Percentiles rank a stretch among this genome's conserved stretches.
phyloP scores from a whole-genome alignment of 2,888 invertebrate genomes.

The Diplolepis rosae region DNA sequence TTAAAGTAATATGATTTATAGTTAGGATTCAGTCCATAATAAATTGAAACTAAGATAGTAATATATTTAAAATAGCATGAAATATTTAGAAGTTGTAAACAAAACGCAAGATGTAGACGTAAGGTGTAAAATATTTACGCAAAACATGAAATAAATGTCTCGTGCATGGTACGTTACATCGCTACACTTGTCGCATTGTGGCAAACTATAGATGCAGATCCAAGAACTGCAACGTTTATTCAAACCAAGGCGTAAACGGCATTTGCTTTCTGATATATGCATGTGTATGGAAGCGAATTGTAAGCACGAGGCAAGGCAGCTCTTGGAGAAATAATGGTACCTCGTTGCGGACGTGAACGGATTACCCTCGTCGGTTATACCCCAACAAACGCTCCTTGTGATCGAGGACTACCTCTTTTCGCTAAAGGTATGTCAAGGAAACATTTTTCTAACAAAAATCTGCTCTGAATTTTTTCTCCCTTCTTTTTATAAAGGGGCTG shows the following conservation, averaged over 20 bases:
- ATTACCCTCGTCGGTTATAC: background rate
- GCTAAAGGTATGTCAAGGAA: background rate
- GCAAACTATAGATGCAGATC: background rate
- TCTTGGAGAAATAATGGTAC: constrained; percentile 13
- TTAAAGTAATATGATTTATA: too few relatives aligned
- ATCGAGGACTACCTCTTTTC: constrained; percentile 15
- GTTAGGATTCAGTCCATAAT: too few relatives aligned
- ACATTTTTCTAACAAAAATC: background rate
- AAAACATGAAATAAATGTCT: background rate
- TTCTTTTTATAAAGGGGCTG: background rate
- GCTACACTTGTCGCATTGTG: background rate
- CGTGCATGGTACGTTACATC: too few relatives aligned
- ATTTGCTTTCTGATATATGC: background rate
- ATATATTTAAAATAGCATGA: too few relatives aligned
- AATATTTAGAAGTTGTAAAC: too few relatives aligned
- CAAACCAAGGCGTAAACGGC: background rate
- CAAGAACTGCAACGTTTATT: background rate
- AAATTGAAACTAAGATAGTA: too few relatives aligned
- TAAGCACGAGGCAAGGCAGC: background rate
- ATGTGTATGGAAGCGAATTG: background rate
- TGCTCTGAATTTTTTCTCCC: background rate
- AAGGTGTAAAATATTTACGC: background rate
- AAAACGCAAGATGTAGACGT: background rate
- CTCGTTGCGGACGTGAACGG: constrained; percentile 21
- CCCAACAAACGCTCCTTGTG: constrained; percentile 11